Base-by-base conservation (phyloP, 2,113 vertebrate species). In the Planiliza haematocheilus region DNA sequence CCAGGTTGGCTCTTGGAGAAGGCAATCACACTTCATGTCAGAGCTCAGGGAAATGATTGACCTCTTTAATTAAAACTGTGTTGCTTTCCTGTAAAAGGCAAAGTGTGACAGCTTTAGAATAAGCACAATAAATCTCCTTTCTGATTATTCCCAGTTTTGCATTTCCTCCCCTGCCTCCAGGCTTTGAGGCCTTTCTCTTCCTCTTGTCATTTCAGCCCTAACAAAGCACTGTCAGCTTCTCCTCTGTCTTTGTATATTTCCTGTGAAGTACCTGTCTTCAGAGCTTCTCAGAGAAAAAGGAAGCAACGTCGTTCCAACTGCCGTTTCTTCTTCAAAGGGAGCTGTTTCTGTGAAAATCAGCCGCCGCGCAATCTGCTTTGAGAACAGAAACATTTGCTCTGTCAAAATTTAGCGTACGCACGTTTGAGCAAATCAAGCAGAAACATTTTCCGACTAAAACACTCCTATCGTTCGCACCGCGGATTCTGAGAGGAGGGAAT, bases 231-330 rank as follows among this genome's bases (percentile, higher is more conserved):
- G 86, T 91, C 91, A 86, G 87, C 70, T 85, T 69, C 74, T n/a
- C 73, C 75, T 87, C 85, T 64, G 90, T 91, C 91, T 89, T 77
- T 88, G 85, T 84, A 79, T 87, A 83, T 82, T 88, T 83, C 86
- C 77, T 91, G 80, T 92, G 87, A 92, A 84, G 89, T 89, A 88
- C 81, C 83, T 84, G 83, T 90, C 91, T 86, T 77, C 82, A 85
- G 52, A 90, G 78, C 72, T 43, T 52, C 73, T 82, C 67, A 8
- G 52, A 86, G 67, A 82, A 79, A 91, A 86, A 86, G 82, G 76
- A 85, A 86, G 81, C 58, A 18, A 10, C 30, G 83, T 74, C 77
- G 84, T 68, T 65, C 61, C 79, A 65, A 57, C 58, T 76, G 74
- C 70, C 71, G 81, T 87, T 89, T 89, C 81, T 84, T 89, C 89